Base-by-base conservation (phyloP, 2,113 vertebrate species). In the Lipophrys pholis region DNA sequence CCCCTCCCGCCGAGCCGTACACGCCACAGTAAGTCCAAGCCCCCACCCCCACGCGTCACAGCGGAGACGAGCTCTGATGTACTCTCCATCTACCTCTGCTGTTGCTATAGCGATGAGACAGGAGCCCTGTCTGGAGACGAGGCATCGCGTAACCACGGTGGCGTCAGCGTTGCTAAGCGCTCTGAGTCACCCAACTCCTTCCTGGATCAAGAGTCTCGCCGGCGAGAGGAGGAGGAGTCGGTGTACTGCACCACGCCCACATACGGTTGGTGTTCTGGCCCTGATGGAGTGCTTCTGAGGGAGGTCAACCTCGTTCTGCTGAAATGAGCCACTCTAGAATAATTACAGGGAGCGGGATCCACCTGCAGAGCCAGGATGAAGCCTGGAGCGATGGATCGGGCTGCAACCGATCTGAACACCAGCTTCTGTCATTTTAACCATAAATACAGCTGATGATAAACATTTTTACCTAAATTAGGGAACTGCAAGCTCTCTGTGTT, bases 161-260 rank as follows among this genome's bases (percentile, higher is more conserved):
- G 95, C 83, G 87, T 95, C 61, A 94, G 95, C 0, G 90, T 95
- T 41, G 95, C 96, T 55, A 98, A 97, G 84, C 96, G 97, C 78
- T 97, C 96, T 1, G 97, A 99, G 86, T 99, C 98, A 49, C 98
- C 98, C 36, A 99, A 99, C 93, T 99, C 98, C 21, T 99, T 98
- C 92, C 95, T 99, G 92, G 98, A 99, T 87, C 97, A 99, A 87
- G 97, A 99, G 69, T 96, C 98, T 86, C 94, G 92, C 73, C 96
- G 95, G 62, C 94, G 93, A 76, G 95, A 97, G 57, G 97, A 97
- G 88, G 98, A 99, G 93, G 98, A 99, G 91, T 94, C 96, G 5
- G 94, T 98, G 2, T 98, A 97, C 91, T 99, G 97, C 93, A 97
- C 95, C 91, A 98, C 97, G 1, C 96, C 97, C 0, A 98, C 97